Evolutionary conservation across 2,797 vertebrate species (phyloP).

Genomic region (Sebastes diaconus): DNA sequence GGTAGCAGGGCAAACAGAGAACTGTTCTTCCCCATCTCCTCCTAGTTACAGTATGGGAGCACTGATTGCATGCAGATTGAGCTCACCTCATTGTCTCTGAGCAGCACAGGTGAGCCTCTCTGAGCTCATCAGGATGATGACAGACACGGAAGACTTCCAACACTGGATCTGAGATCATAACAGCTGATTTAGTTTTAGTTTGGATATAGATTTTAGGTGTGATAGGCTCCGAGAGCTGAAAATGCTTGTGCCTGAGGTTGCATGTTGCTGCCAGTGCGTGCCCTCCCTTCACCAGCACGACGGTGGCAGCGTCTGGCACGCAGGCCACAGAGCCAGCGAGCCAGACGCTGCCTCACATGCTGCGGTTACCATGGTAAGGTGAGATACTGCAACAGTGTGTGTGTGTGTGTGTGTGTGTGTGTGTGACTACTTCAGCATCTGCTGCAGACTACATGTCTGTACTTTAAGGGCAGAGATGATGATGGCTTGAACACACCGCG

Average conservation of each 20-base stretch:
- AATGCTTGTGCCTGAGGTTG: not conserved
- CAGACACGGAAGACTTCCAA: too few relatives aligned
- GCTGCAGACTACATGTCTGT: conserved; percentile 24
- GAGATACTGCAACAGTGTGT: conserved; percentile 22
- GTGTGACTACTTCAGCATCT: conserved; percentile 34
- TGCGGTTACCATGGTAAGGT: conserved; percentile 59
- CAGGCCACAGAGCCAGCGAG: conserved; percentile 27
- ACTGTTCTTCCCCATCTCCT: too few relatives aligned
- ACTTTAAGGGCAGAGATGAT: conserved; percentile 26
- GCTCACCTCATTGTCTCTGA: too few relatives aligned
- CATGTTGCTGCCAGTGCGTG: not conserved
- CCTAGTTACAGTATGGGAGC: too few relatives aligned
- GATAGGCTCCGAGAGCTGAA: not conserved
- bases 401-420: conserved; percentile 8
- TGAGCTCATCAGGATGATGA: not conserved
- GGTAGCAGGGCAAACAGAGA: too few relatives aligned
- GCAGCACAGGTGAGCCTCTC: too few relatives aligned
- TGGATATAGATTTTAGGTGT: not conserved
- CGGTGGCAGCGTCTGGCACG: conserved; percentile 32
- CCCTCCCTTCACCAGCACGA: not conserved
- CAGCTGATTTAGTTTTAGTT: not conserved
- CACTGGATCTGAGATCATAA: not conserved
- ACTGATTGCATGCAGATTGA: too few relatives aligned
- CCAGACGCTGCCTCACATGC: conserved; percentile 60
- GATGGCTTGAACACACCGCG: conserved; percentile 22